Conservation (phyloP, 2,797 vertebrate species). For the Botia almorhae region DNA sequence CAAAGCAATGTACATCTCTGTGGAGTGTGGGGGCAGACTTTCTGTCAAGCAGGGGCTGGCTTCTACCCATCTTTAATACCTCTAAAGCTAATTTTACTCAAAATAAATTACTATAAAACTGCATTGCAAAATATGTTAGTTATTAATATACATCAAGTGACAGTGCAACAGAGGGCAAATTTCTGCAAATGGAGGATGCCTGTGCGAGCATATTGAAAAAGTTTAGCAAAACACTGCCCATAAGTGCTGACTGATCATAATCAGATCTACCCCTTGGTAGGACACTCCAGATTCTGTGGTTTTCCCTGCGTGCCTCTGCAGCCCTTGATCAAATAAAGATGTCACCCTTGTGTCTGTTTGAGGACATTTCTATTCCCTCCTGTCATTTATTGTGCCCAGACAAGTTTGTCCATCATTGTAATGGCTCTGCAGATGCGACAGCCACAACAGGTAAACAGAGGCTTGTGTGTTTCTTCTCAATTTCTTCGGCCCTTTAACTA, state of each 20-base stretch:
- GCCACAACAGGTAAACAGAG: conserved; percentile 50
- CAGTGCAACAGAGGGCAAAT: not conserved
- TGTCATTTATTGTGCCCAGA: conserved; percentile 64
- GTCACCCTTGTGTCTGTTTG: conserved; percentile 67
- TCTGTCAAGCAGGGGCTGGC: too few relatives aligned
- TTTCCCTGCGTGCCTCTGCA: not conserved
- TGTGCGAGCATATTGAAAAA: not conserved
- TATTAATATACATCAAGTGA: not conserved
- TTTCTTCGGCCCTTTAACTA: conserved; percentile 19
- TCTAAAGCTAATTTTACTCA: too few relatives aligned
- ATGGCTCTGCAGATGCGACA: conserved; percentile 61
- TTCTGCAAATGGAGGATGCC: not conserved
- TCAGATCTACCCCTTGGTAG: not conserved
- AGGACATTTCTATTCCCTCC: conserved; percentile 64
- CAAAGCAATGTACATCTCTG: too few relatives aligned
- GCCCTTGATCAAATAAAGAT: conserved; percentile 57
- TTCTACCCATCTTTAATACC: too few relatives aligned
- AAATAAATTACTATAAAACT: too few relatives aligned
- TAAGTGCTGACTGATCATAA: not conserved
- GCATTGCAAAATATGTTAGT: not conserved
- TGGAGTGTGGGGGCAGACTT: too few relatives aligned
- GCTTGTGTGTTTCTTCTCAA: conserved; percentile 55
- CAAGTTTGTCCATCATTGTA: conserved; percentile 70
- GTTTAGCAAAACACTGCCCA: not conserved
- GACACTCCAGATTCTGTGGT: conserved; percentile 12